Evolutionary conservation across 2,888 invertebrate genomes (phyloP).

Genomic region (Acronicta alni): DNA sequence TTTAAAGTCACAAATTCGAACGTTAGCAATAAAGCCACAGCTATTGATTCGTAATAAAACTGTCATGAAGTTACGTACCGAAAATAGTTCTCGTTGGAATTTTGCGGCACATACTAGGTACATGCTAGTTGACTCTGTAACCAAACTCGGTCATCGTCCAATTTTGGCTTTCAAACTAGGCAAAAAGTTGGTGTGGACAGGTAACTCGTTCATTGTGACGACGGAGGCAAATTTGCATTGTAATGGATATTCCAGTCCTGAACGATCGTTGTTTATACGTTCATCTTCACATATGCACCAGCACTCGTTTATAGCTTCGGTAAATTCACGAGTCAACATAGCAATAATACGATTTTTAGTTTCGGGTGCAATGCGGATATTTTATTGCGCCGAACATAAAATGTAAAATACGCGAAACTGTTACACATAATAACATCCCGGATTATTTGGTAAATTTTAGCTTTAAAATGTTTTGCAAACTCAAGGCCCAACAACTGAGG

Average conservation of each 20-base stretch:
- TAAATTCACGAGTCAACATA: constrained; percentile 64
- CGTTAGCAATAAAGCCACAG: constrained; percentile 31
- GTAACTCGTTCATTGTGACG: constrained; percentile 80
- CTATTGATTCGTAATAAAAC: constrained; percentile 48
- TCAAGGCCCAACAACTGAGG: constrained; percentile 11
- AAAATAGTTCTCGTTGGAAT: constrained; percentile 50
- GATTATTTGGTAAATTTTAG: constrained; percentile 17
- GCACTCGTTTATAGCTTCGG: constrained; percentile 63
- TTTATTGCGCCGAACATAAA: constrained; percentile 34
- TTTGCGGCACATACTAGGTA: constrained; percentile 39
- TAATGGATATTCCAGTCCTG: constrained; percentile 79
- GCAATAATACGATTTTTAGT: constrained; percentile 54
- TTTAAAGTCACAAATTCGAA: constrained; percentile 24
- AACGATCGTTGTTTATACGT: constrained; percentile 70
- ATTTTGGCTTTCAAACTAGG: constrained; percentile 74
- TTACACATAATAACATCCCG: constrained; percentile 13
- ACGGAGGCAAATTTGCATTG: constrained; percentile 82
- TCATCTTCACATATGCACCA: constrained; percentile 70
- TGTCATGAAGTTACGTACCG: constrained; percentile 38
- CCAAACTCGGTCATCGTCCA: constrained; percentile 77
- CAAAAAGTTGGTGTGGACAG: constrained; percentile 81
- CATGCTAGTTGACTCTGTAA: constrained; percentile 53
- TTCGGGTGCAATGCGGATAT: constrained; percentile 42
- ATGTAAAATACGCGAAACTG: constrained; percentile 21
- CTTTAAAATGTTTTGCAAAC: constrained; percentile 8